These are phyloP conservation scores for Chionodraco myersi DNA, from an alignment of 2,113 vertebrate species.

Conservation along the genomic window DNA sequence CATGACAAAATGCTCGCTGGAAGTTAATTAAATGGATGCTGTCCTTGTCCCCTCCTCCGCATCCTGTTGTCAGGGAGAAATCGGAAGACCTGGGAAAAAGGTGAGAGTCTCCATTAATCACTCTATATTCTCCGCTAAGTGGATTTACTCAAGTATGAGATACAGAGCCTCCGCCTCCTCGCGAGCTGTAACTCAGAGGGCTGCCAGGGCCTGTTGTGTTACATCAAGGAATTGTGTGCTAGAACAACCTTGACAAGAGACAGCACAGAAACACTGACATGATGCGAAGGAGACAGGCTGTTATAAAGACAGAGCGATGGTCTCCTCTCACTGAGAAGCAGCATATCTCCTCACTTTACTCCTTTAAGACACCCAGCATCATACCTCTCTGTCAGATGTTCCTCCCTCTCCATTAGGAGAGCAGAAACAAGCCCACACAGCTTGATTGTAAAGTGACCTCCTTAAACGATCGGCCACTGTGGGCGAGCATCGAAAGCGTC, in stretches of 20 bases:
- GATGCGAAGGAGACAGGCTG: conserved; percentile 46
- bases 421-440: conserved; percentile 6
- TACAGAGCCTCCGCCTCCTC: conserved; percentile 43
- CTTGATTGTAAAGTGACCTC: conserved; percentile 43
- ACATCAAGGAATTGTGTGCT: conserved; percentile 51
- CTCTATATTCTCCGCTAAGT: conserved; percentile 69
- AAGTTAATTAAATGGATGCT: conserved; percentile 63
- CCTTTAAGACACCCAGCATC: conserved; percentile 37
- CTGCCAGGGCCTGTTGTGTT: conserved; percentile 41
- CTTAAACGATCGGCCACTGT: conserved; percentile 44
- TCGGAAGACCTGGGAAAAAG: conserved; percentile 98
- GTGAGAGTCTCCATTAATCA: conserved; percentile 84
- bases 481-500: conserved; percentile 29
- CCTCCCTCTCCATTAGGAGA: background rate
- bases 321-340: conserved; percentile 19
- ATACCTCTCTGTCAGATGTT: conserved; percentile 11
- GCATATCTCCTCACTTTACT: conserved; percentile 26
- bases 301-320: conserved; percentile 33
- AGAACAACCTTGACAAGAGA: conserved; percentile 75
- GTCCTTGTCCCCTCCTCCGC: conserved; percentile 66
- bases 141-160: conserved; percentile 76
- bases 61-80: conserved; percentile 91
- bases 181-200: conserved; percentile 42
- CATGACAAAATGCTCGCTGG: conserved; percentile 54
- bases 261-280: conserved; percentile 39